Evolutionary conservation across 2,797 vertebrate genomes (phyloP).

Genomic region (Naso thynnoides): DNA sequence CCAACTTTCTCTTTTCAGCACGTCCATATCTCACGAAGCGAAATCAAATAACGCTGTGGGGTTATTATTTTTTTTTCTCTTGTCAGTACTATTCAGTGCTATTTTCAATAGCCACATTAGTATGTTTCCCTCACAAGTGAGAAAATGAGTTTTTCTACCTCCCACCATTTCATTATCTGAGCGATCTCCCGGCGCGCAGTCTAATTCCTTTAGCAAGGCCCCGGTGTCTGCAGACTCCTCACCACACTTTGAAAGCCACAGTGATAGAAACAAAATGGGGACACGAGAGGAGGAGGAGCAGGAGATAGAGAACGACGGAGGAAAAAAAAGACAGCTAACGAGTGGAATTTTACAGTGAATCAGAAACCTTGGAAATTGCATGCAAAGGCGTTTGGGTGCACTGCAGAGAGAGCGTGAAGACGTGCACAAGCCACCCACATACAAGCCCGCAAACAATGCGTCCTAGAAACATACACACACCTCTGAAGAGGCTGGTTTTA

Average conservation of each 20-base stretch:
- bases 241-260: conserved; percentile 47
- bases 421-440: conserved; percentile 42
- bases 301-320: conserved; percentile 18
- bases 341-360: conserved; percentile 64
- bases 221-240: conserved; percentile 63
- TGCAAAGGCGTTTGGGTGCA: conserved; percentile 1
- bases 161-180: conserved; percentile 83
- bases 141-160: conserved; percentile 83
- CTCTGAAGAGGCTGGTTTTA: conserved; percentile 31
- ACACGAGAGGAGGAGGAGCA: conserved; percentile 51
- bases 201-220: conserved; percentile 78
- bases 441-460: conserved; percentile 34
- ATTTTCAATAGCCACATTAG: conserved; percentile 78
- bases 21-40: conserved; percentile 45
- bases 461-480: conserved; percentile 31
- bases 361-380: conserved; percentile 45
- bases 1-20: conserved; percentile 54
- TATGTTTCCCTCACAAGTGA: conserved; percentile 70
- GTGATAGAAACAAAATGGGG: conserved; percentile 72
- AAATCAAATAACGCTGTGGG: conserved; percentile 61
- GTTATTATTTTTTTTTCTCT: conserved; percentile 36
- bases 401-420: conserved; percentile 45
- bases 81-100: conserved; percentile 54
- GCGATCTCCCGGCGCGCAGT: conserved; percentile 75
- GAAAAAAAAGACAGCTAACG: conserved; percentile 25